Conservation (phyloP, 2,113 vertebrate species). For the Seriola dumerili region DNA sequence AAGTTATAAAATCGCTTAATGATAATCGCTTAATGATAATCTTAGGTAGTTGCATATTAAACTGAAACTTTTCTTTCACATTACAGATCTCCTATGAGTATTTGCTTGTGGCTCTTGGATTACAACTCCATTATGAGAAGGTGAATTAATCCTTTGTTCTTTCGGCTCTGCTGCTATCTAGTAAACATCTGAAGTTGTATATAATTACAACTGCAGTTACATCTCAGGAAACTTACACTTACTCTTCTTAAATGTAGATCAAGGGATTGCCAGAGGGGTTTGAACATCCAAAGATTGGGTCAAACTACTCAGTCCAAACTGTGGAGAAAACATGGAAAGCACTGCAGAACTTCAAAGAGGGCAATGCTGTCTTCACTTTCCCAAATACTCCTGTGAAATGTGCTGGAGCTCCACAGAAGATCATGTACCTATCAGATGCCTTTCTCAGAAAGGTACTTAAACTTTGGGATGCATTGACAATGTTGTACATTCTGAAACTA, state of each 20-base stretch:
- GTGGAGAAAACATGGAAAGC: conserved; percentile 97
- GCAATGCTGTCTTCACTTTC: conserved; percentile 95
- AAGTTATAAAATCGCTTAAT: not conserved
- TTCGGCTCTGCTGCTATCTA: not conserved
- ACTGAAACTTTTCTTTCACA: conserved; percentile 7
- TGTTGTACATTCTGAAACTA: not conserved
- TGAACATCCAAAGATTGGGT: conserved; percentile 92
- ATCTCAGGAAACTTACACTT: not conserved
- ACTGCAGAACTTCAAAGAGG: conserved; percentile 92
- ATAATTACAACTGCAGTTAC: not conserved
- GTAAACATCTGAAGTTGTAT: not conserved
- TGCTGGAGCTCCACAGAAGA: conserved; percentile 97
- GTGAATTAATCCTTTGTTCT: conserved; percentile 76
- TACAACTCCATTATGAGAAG: conserved; percentile 95
- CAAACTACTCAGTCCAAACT: conserved; percentile 92
- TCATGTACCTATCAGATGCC: conserved; percentile 96
- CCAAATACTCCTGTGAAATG: conserved; percentile 97
- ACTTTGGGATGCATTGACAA: not conserved
- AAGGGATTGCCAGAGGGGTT: conserved; percentile 97
- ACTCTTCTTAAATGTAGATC: conserved; percentile 83
- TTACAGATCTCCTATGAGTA: conserved; percentile 94
- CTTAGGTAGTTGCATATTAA: not conserved
- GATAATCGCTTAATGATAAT: not conserved
- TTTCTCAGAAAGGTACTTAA: conserved; percentile 91
- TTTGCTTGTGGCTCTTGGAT: conserved; percentile 94